Conservation (phyloP, 2,113 vertebrate species). For the Ammospiza nelsoni region DNA sequence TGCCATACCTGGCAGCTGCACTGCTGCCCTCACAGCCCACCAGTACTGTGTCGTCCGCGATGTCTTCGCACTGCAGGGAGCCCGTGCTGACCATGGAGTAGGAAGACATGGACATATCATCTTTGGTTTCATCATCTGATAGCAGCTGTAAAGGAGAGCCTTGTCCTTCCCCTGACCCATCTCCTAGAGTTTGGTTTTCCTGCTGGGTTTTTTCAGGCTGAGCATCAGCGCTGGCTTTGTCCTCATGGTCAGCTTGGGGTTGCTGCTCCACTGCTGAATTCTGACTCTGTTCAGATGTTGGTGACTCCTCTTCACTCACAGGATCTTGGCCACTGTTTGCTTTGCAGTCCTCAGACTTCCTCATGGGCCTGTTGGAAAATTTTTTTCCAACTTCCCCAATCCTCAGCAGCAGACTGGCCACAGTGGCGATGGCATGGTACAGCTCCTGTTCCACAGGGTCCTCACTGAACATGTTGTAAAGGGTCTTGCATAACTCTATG, state of each 20-base stretch:
- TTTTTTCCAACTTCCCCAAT: slow-evolving; percentile 97
- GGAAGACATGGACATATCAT: slow-evolving; percentile 92
- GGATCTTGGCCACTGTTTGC: slow-evolving; percentile 23
- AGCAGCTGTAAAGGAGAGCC: slow-evolving; percentile 72
- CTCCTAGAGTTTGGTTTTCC: slow-evolving; percentile 66
- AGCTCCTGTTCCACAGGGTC: slow-evolving; percentile 89
- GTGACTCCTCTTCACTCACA: slow-evolving; percentile 65
- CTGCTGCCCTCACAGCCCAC: slow-evolving; percentile 76
- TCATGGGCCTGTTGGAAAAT: slow-evolving; percentile 79
- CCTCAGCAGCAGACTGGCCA: slow-evolving; percentile 91
- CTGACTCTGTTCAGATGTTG: slow-evolving; percentile 36
- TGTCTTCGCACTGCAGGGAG: slow-evolving; percentile 91
- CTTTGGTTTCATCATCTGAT: slow-evolving; percentile 87
- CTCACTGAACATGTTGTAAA: slow-evolving; percentile 98
- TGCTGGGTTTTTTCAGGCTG: slow-evolving; percentile 53
- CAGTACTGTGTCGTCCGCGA: slow-evolving; percentile 87
- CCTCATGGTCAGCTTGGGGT: slow-evolving; percentile 41
- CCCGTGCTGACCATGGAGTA: slow-evolving; percentile 91
- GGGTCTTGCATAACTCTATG: slow-evolving; percentile 96
- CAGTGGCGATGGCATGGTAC: slow-evolving; percentile 95
- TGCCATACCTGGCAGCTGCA: slow-evolving; percentile 70
- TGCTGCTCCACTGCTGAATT: slow-evolving; percentile 52
- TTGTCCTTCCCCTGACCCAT: slow-evolving; percentile 66
- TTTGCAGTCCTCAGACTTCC: slow-evolving; percentile 68
- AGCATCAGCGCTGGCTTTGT: slow-evolving; percentile 27